Evolutionary conservation across 2,797 vertebrate genomes (phyloP), one percentile per base, ranked within the genome.

Genomic region (Lateolabrax maculatus): DNA sequence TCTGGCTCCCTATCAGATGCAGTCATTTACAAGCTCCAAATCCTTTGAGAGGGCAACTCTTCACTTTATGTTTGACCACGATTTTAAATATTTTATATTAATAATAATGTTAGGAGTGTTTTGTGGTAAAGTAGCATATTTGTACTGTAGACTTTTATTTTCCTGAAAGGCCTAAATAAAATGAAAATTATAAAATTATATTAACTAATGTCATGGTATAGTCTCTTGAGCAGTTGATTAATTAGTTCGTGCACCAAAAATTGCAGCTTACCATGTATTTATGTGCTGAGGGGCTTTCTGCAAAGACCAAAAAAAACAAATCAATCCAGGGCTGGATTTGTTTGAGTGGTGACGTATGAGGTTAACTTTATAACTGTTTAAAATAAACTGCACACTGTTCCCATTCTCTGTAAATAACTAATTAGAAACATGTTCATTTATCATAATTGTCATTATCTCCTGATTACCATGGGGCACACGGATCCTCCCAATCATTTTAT

Each of bases 1-100:
- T 90, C 81, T 88, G 79, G 74, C 89, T 87, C 79, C 61, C 81
- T 61, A 95, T 96, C 94, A 95, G 95, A 96, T 96, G 86, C 75
- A 80, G 74, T 76, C 74, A 58, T 84, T 74, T 79, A 78, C 75
- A 53, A 80, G 87, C 82, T 83, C 56, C 80, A 90, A 91, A 89
- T 92, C 89, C 89, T 70, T 73, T 79, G 80, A 83, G 79, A 80
- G 3, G 53, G 62, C 71, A 71, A 70, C 67, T 72, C 58, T 64
- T 69, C 72, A 55, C 80, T 87, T 87, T 53, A 78, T 81, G 71
- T 88, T 75, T 48, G 75, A 84, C 85, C 77, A 80, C 75, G 41
- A 60, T 89, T 92, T 86, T 75, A 75, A 89, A 84, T 68, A 66
- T 81, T 62, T 73, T 60, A 46, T 71, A 66, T 79, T n/a, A n/a